phyloP scores from a whole-genome alignment of 1,140 invertebrate genomes.

The Lutraria rhynchaena region DNA sequence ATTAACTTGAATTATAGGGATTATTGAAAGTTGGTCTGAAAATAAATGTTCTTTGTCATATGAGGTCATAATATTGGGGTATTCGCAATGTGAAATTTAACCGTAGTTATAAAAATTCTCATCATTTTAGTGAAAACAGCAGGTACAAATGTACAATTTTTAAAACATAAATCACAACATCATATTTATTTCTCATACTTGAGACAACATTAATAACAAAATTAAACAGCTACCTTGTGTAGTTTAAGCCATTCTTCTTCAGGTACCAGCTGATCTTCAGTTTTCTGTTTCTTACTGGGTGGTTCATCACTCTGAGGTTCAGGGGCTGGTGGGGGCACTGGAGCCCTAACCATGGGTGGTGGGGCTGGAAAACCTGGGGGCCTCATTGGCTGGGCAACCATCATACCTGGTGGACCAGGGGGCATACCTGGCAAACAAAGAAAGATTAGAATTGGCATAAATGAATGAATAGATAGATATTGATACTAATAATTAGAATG shows the following conservation, averaged over 20 bases:
- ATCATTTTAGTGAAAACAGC: no score
- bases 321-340: constrained; percentile 65
- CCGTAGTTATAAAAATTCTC: no score
- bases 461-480: background rate
- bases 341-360: constrained; percentile 66
- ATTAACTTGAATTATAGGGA: no score
- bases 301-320: constrained; percentile 89
- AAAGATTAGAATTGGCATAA: background rate
- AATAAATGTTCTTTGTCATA: no score
- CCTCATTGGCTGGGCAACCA: constrained; percentile 56
- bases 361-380: constrained; percentile 66
- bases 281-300: constrained; percentile 92
- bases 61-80: no score
- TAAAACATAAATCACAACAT: no score
- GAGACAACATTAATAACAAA: no score
- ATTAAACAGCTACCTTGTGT: constrained; percentile 84
- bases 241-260: constrained; percentile 91
- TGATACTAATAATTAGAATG: background rate
- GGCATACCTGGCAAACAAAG: constrained; percentile 68
- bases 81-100: no score
- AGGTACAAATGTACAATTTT: no score
- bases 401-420: constrained; percentile 63
- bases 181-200: no score
- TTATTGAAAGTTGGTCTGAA: no score
- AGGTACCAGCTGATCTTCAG: constrained; percentile 95